Percentiles rank a stretch among this genome's conserved stretches.
Evolutionary conservation across 2,113 vertebrate species (phyloP).

Genomic region (Mustela nigripes): DNA sequence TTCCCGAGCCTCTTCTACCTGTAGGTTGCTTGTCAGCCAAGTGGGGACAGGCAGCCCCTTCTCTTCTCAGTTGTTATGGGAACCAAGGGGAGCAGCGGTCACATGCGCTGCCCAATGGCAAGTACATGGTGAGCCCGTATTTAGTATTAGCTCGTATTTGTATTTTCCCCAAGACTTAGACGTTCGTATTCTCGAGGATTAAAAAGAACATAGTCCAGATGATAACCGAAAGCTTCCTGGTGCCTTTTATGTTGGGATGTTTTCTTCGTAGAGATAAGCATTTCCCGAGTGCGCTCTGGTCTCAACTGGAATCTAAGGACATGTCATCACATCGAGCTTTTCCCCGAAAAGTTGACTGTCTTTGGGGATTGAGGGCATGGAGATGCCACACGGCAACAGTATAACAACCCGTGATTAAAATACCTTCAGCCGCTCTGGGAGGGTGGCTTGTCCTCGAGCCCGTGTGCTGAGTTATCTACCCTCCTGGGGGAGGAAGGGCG

Average conservation of each 20-base stretch:
- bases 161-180: background rate
- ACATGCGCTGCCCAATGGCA: fast-evolving
- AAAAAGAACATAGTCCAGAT: background rate
- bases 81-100: background rate
- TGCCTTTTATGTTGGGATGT: background rate
- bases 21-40: background rate
- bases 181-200: background rate
- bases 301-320: background rate
- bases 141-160: background rate
- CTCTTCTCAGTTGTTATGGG: background rate
- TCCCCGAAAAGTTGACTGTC: background rate
- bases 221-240: background rate
- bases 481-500: background rate
- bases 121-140: fast-evolving
- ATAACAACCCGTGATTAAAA: background rate
- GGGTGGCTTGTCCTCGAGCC: fast-evolving
- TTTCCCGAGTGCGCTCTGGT: fast-evolving
- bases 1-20: no score
- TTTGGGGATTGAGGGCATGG: background rate
- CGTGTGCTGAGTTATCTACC: background rate
- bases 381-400: fast-evolving
- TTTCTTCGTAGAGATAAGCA: background rate
- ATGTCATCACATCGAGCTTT: fast-evolving
- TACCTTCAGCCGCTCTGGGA: background rate
- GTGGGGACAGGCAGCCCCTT: fast-evolving